Evolutionary conservation across 2,113 vertebrate species (phyloP).

Genomic region (Hyaena hyaena): DNA sequence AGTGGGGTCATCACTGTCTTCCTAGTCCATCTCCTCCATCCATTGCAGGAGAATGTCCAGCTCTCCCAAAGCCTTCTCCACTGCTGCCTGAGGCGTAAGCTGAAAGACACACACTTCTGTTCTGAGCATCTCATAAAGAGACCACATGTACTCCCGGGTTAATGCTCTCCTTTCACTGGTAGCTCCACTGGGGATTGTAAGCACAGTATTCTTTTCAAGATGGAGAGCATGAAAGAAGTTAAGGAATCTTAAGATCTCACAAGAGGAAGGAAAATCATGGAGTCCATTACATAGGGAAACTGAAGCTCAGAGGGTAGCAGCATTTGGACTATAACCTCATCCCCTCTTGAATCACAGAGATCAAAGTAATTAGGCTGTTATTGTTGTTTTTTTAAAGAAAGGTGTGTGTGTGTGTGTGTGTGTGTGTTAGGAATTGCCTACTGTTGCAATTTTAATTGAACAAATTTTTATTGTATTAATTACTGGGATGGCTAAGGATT

Average conservation of each 20-base stretch:
- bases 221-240: not conserved
- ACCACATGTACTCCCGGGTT: no score
- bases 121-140: not conserved
- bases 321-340: not conserved
- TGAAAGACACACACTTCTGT: conserved; percentile 65
- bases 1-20: not conserved
- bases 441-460: not conserved
- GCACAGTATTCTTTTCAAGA: not conserved
- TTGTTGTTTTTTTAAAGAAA: not conserved
- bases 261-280: not conserved
- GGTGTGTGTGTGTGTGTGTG: not conserved
- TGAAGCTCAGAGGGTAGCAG: not conserved
- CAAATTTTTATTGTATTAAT: not conserved
- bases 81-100: conserved; percentile 84
- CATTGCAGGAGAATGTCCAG: conserved; percentile 89
- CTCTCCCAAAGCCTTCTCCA: conserved; percentile 90
- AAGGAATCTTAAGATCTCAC: not conserved
- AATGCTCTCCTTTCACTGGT: not conserved
- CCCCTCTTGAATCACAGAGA: not conserved
- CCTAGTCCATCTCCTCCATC: conserved; percentile 83
- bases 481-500: not conserved
- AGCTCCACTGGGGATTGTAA: not conserved
- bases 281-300: not conserved
- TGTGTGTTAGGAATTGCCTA: not conserved
- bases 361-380: not conserved